Evolutionary conservation across 2,113 vertebrate species (phyloP).

Genomic region (Alaudala cheleensis): DNA sequence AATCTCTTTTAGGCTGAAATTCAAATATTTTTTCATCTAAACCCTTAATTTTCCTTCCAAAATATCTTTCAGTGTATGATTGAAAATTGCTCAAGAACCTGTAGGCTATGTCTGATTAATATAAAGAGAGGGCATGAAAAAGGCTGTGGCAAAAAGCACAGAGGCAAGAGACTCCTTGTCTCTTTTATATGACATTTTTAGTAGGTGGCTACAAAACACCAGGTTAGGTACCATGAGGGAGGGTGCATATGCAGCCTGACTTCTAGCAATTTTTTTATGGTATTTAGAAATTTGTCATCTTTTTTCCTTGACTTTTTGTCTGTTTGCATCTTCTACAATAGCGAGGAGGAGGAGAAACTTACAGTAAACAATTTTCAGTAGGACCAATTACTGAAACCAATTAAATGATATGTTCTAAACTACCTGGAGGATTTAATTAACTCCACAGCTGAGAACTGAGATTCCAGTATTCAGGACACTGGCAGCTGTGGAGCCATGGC

Average conservation of each 20-base stretch:
- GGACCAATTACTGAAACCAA: neutral
- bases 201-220: neutral
- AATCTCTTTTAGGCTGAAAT: neutral
- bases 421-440: neutral
- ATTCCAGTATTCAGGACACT: neutral
- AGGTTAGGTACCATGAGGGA: neutral
- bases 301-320: neutral
- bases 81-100: neutral
- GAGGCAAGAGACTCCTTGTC: neutral
- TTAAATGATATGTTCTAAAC: neutral
- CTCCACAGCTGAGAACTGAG: neutral
- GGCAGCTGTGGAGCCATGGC: neutral
- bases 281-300: neutral
- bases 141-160: neutral
- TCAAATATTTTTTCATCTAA: neutral
- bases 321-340: neutral
- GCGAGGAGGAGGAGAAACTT: neutral
- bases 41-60: rapidly evolving
- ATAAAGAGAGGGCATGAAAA: neutral
- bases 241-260: neutral
- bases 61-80: neutral
- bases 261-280: neutral
- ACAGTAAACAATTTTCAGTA: rapidly evolving
- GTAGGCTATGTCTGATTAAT: neutral
- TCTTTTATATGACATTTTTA: neutral